A percentile compares a stretch with the other conserved stretches of the same genome.
Evolutionary conservation across 2,797 vertebrate species (phyloP).

Genomic region (Ispidina picta): DNA sequence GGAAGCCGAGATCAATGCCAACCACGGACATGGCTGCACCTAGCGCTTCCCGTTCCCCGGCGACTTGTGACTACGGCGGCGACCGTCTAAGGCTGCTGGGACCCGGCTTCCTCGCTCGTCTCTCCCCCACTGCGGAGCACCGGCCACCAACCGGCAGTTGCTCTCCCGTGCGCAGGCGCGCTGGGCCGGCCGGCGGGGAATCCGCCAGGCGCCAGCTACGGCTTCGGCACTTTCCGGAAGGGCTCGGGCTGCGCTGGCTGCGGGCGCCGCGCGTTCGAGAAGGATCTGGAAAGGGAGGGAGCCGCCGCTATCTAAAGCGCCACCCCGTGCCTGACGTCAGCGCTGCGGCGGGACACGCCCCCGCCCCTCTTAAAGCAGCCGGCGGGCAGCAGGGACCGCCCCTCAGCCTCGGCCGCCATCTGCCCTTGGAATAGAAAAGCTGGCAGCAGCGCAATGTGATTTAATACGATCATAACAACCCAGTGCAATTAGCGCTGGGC

Average conservation of each 20-base stretch:
- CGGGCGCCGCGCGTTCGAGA: slow-evolving; percentile 63
- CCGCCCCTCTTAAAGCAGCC: neutral
- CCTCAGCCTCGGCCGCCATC: neutral
- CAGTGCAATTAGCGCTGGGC: fast-evolving
- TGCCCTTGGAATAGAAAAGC: fast-evolving
- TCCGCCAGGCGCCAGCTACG: neutral
- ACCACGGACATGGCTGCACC: slow-evolving; percentile 89
- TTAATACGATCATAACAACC: fast-evolving
- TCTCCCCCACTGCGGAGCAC: slow-evolving; percentile 68
- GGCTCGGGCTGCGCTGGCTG: slow-evolving; percentile 35
- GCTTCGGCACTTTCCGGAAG: slow-evolving; percentile 70
- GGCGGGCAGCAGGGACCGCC: neutral
- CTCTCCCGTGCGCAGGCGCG: slow-evolving; percentile 69
- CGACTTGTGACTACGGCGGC: neutral
- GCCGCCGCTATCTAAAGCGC: neutral
- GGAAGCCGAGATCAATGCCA: slow-evolving; percentile 93
- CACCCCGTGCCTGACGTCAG: neutral
- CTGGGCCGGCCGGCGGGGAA: neutral
- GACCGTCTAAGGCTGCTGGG: neutral
- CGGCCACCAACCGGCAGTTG: slow-evolving; percentile 73
- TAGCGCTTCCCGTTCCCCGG: neutral
- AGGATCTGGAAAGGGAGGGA: slow-evolving; percentile 74
- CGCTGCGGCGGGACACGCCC: neutral
- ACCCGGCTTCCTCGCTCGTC: neutral
- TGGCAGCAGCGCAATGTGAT: fast-evolving